Base-by-base conservation (phyloP, 2,888 invertebrate species). In the Amiota mariae region DNA sequence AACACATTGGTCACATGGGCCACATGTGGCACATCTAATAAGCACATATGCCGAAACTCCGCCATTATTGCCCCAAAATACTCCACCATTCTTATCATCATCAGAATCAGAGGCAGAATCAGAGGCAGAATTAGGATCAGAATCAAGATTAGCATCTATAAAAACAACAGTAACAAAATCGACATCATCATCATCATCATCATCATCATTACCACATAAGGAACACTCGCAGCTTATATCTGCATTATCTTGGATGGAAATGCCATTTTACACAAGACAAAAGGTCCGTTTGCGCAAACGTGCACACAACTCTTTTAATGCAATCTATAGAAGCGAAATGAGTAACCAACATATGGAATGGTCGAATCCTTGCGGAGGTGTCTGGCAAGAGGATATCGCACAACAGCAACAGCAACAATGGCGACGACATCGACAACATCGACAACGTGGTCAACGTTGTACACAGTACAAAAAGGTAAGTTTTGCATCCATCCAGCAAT, bases 291-390 rank as follows among this genome's bases (percentile, higher is more conserved):
- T 87, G 70, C 79, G 78, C 36, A 75, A 78, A 72, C 67, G 81
- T 74, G 12, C 75, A 82, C 8, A 78, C 72, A n/a, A 20, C 70
- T 76, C 63, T 51, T 78, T 77, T 75, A 75, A 74, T 70, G 78
- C 72, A 47, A 68, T 73, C 56, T 80, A 79, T 68, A 70, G 72
- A 24, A 70, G 54, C 36, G 76, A 78, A 74, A 82, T 80, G 75
- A 73, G 71, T 36, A 56, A 77, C 24, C 74, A 75, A 46, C 73
- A 36, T 2, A 70, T 84, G 59, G 80, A 80, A 15, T 87, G 87
- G 88, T 78, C 75, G 74, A 87, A 87, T 64, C 76, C 79, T n/a
- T 87, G 87, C 74, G 78, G 81, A 2, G 87, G 87, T 61, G 75
- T 76, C 46, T 70, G 48, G 59, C 47, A 47, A 12, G 18, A 70